These are phyloP conservation scores for Atrina japonica DNA, from an alignment of 2,888 invertebrate genomes.

Conservation along the genomic window DNA sequence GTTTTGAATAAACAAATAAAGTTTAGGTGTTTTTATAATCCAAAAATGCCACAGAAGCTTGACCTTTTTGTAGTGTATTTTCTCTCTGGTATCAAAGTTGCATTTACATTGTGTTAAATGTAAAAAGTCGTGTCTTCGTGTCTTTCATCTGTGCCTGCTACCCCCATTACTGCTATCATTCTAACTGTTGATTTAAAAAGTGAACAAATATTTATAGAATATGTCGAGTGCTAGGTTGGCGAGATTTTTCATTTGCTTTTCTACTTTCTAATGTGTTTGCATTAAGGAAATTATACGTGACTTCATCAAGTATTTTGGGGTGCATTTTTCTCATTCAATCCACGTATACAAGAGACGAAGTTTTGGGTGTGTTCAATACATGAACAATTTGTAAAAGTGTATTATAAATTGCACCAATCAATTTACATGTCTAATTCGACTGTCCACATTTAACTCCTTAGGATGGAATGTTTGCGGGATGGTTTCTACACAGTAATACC, in stretches of 20 bases:
- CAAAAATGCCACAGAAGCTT: slow-evolving; percentile 3
- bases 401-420: too few species aligned
- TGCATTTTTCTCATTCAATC: background rate
- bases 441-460: too few species aligned
- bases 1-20: background rate
- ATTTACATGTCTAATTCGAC: too few species aligned
- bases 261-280: slow-evolving; percentile 17
- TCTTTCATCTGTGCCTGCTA: slow-evolving; percentile 10
- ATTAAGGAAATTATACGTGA: slow-evolving; percentile 13
- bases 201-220: slow-evolving; percentile 25
- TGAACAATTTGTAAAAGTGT: too few species aligned
- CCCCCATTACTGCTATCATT: slow-evolving; percentile 12
- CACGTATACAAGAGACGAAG: too few species aligned
- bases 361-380: too few species aligned
- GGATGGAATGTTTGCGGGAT: too few species aligned
- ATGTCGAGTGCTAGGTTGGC: slow-evolving; percentile 18
- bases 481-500: too few species aligned
- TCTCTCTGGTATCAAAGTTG: slow-evolving; percentile 7
- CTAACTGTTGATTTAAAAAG: slow-evolving; percentile 23
- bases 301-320: slow-evolving; percentile 13
- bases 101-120: too few species aligned
- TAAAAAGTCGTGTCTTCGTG: slow-evolving; percentile 4
- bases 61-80: slow-evolving; percentile 6
- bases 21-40: slow-evolving; percentile 24
- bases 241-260: slow-evolving; percentile 7